A percentile compares a stretch with the other conserved stretches of the same genome.
These are phyloP conservation scores for Dendrocopos noguchii DNA, from an alignment of 2,113 vertebrate species.

Conservation along the genomic window DNA sequence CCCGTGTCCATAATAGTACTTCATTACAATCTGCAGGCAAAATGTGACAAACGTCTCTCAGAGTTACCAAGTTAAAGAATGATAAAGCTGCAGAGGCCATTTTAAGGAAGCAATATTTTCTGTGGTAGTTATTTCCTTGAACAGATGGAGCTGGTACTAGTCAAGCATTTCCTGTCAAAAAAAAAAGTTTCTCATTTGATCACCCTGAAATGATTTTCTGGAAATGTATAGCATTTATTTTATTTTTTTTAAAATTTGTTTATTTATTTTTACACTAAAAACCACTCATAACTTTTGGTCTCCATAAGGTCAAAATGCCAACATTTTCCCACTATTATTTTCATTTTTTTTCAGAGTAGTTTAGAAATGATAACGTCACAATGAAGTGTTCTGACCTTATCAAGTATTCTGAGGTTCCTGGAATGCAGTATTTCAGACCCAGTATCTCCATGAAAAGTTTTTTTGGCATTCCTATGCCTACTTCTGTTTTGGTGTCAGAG, in stretches of 20 bases:
- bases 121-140: slow-evolving; percentile 6
- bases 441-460: background rate
- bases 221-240: background rate
- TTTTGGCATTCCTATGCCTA: background rate
- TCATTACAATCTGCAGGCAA: background rate
- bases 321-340: background rate
- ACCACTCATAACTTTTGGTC: background rate
- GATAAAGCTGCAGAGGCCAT: background rate
- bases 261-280: background rate
- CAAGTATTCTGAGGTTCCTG: background rate
- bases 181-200: background rate
- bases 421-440: background rate
- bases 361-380: background rate
- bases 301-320: background rate
- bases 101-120: slow-evolving; percentile 45
- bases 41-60: background rate
- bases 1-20: background rate
- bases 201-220: slow-evolving; percentile 17
- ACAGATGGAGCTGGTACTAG: slow-evolving; percentile 10
- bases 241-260: background rate
- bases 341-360: background rate
- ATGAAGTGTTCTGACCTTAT: background rate
- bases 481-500: background rate
- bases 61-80: background rate
- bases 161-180: background rate